Evolutionary conservation across 1,140 invertebrate genomes (phyloP).

Genomic region (Cyclargus thomasi): DNA sequence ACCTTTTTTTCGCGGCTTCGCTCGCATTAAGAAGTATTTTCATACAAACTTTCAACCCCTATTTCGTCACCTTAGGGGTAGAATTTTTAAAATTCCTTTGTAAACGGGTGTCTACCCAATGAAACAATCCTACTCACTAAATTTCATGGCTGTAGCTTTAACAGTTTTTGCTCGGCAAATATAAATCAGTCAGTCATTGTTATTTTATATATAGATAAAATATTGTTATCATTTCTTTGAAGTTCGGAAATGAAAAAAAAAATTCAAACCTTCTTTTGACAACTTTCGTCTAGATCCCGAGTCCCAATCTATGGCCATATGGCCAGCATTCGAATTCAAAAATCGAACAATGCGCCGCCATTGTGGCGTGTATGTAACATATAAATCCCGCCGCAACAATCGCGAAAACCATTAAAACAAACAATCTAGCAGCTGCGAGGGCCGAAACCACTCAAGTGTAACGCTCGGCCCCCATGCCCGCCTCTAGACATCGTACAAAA

Average conservation of each 20-base stretch:
- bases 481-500: constrained; percentile 62
- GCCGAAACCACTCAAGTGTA: constrained; percentile 48
- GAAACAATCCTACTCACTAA: too few species aligned
- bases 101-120: too few species aligned
- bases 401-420: constrained; percentile 65
- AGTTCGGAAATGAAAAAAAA: background rate
- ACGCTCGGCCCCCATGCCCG: constrained; percentile 60
- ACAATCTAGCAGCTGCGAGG: constrained; percentile 59
- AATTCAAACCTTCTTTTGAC: background rate
- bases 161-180: too few species aligned
- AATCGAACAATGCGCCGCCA: constrained; percentile 37
- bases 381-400: constrained; percentile 52
- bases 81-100: too few species aligned
- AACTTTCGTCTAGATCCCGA: constrained; percentile 22
- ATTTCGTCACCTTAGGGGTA: too few species aligned
- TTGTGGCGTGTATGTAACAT: constrained; percentile 49
- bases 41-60: too few species aligned
- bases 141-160: too few species aligned
- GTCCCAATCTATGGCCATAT: too few species aligned
- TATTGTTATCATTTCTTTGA: background rate
- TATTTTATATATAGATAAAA: too few species aligned
- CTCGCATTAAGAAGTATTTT: too few species aligned
- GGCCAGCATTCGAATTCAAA: constrained; percentile 38
- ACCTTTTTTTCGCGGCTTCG: too few species aligned
- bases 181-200: too few species aligned